Evolutionary conservation across 2,888 invertebrate species (phyloP).

Genomic region (Sipha maydis): DNA sequence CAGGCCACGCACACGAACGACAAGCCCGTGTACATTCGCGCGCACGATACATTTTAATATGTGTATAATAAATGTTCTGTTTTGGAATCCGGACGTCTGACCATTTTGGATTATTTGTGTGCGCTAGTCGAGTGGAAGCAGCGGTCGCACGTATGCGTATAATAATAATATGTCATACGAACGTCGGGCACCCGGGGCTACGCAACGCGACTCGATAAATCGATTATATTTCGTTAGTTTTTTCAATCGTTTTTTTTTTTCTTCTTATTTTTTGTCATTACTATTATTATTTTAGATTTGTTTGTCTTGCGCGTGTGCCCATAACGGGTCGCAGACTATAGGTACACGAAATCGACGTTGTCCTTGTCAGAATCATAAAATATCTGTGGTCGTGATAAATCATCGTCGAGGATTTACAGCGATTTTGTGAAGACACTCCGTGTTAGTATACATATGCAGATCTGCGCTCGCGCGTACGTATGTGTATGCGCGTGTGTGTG

Average conservation of each 20-base stretch:
- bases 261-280: too few relatives aligned
- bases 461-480: too few relatives aligned
- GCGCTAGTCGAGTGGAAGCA: not conserved
- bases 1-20: not conserved
- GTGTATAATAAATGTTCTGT: not conserved
- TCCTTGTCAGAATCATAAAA: slow-evolving; percentile 13
- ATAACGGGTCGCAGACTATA: not conserved
- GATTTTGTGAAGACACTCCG: not conserved
- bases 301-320: not conserved
- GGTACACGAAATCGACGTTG: not conserved
- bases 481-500: too few relatives aligned
- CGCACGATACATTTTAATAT: not conserved
- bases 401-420: slow-evolving; percentile 19
- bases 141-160: not conserved
- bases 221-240: slow-evolving; percentile 13
- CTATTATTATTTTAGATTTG: not conserved
- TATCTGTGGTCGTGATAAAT: slow-evolving; percentile 30
- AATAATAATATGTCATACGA: not conserved
- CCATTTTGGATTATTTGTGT: not conserved
- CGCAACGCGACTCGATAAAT: slow-evolving; percentile 23
- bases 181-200: slow-evolving; percentile 12
- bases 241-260: too few relatives aligned
- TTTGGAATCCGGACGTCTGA: not conserved
- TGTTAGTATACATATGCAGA: not conserved
- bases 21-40: not conserved